phyloP scores from a whole-genome alignment of 2,888 invertebrate species.

The Acanthosepion pharaonis region DNA sequence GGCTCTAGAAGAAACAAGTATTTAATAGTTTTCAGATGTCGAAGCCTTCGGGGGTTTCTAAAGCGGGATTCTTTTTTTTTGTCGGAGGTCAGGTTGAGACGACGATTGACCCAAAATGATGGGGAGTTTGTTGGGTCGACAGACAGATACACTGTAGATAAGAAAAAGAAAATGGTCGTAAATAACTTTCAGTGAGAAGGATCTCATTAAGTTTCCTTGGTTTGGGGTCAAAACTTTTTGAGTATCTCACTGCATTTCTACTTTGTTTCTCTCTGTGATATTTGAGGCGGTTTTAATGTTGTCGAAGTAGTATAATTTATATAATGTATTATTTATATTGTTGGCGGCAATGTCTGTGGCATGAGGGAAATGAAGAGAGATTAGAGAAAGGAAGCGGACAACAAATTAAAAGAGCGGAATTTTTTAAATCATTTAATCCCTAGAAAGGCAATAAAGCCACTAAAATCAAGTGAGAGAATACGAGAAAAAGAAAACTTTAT shows the following conservation, averaged over 20 bases:
- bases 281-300: background rate
- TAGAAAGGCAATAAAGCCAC: too few species aligned
- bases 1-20: background rate
- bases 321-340: background rate
- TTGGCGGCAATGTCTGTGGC: background rate
- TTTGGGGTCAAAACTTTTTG: background rate
- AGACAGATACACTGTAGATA: background rate
- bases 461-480: too few species aligned
- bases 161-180: background rate
- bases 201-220: background rate
- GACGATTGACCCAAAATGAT: background rate
- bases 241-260: background rate
- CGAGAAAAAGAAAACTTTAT: too few species aligned
- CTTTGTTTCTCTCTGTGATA: background rate
- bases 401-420: background rate
- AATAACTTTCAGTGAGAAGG: background rate
- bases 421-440: background rate
- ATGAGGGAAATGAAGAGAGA: background rate
- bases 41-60: background rate
- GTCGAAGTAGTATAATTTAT: background rate
- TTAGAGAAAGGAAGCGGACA: background rate
- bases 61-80: background rate
- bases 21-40: background rate
- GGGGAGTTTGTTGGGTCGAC: background rate
- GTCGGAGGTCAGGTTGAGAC: background rate